Evolutionary conservation across 2,888 invertebrate species (phyloP), one percentile per base, ranked within the genome.

Genomic region (Ectemnius continuus): DNA sequence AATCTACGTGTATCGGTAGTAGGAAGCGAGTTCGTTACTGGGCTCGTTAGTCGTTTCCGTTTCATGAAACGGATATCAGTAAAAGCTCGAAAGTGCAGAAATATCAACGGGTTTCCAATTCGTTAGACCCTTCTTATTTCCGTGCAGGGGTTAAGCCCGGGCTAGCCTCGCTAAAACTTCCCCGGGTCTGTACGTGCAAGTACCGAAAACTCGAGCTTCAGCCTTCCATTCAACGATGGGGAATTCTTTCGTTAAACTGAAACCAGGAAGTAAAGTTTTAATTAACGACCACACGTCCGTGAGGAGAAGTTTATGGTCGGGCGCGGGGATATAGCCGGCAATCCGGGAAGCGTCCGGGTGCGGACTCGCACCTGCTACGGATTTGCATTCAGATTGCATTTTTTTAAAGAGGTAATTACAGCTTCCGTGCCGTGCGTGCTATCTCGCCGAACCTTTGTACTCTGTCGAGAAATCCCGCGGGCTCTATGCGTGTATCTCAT

Each of bases 321-420:
- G 11, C 36, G 66, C 75, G 78, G 74, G 66, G 73, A 76, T 72
- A 72, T 74, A 73, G 84, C 80, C 82, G 83, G 84, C 81, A 85
- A 87, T 86, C 79, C 85, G 82, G 82, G 85, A 85, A 87, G 85
- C 84, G 82, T 73, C 80, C 36, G 36, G 78, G 81, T 76, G 77
- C 80, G 85, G 77, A 79, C 86, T 85, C 84, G 86, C 86, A 88
- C 85, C 87, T 88, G 88, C 85, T 84, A 76, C 83, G 86, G 87
- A 89, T 89, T 89, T 89, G 89, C 89, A 89, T 89, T 89, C 87
- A 89, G 87, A 89, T 89, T 89, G 86, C 87, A 81, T 87, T 65
- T 72, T 79, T 82, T 84, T 81, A 68, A 85, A 83, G 83, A 83
- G 87, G 87, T 87, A 88, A 89, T 88, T 88, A 87, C 83, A 81